Percentiles rank a stretch among this genome's conserved stretches.
Conservation (phyloP, 1,140 invertebrate genomes). For the Plutomurus gul region DNA sequence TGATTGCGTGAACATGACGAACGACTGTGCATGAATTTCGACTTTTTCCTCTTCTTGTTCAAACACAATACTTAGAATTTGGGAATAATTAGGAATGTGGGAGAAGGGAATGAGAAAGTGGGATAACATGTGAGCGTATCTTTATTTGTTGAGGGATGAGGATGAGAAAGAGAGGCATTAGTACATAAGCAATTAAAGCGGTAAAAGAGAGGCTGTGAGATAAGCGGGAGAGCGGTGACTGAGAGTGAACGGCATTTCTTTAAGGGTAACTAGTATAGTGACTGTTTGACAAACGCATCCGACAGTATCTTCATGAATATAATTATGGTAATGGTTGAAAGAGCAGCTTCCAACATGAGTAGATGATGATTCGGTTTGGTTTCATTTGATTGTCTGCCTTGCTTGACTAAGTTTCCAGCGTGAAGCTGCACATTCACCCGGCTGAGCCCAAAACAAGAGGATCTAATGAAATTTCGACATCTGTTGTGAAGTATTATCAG, state of each 20-base stretch:
- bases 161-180: no score
- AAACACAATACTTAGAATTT: no score
- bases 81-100: no score
- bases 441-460: slow-evolving; percentile 42
- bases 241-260: background rate
- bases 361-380: slow-evolving; percentile 46
- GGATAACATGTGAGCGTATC: no score
- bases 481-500: slow-evolving; percentile 55
- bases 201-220: background rate
- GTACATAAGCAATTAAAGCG: background rate
- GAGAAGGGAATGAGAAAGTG: no score
- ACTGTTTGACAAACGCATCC: slow-evolving; percentile 10
- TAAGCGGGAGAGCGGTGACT: background rate
- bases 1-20: no score
- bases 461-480: slow-evolving; percentile 55
- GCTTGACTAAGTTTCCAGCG: slow-evolving; percentile 9
- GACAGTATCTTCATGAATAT: slow-evolving; percentile 45
- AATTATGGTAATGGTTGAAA: slow-evolving; percentile 48
- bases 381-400: slow-evolving; percentile 47
- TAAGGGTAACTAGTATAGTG: background rate
- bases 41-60: no score
- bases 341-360: slow-evolving; percentile 42
- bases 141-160: no score
- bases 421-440: background rate
- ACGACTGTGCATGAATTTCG: no score